These are phyloP conservation scores for Poeciliopsis turrubarensis DNA, from an alignment of 2,113 vertebrate species.

Conservation along the genomic window DNA sequence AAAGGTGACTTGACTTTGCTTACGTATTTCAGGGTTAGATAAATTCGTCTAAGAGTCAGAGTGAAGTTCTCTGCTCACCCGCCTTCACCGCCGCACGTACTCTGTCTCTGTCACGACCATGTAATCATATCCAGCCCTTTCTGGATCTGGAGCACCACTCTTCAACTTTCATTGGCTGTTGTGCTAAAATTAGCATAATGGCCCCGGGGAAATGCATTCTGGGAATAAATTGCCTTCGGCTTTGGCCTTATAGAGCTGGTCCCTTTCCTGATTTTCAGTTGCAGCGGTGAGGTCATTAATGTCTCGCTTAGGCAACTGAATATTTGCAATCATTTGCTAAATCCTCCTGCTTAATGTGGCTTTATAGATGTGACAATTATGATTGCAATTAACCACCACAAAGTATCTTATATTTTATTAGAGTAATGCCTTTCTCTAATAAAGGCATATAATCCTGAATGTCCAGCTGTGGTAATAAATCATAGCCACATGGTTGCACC, in stretches of 20 bases:
- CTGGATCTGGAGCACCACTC: constrained; percentile 64
- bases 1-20: background rate
- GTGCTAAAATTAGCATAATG: constrained; percentile 80
- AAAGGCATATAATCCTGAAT: background rate
- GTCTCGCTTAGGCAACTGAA: background rate
- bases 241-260: constrained; percentile 73
- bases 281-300: constrained; percentile 51
- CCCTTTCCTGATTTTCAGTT: constrained; percentile 43
- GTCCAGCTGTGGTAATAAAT: background rate
- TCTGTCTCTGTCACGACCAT: constrained; percentile 32
- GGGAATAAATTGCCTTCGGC: constrained; percentile 75
- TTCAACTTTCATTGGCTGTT: constrained; percentile 61
- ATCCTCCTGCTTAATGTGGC: background rate
- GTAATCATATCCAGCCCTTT: constrained; percentile 63
- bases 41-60: constrained; percentile 8
- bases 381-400: background rate
- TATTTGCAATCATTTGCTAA: background rate
- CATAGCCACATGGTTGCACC: background rate
- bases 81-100: constrained; percentile 50
- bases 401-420: background rate
- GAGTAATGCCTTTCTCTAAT: background rate
- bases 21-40: background rate
- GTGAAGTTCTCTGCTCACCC: constrained; percentile 30
- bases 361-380: background rate
- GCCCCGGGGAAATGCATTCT: constrained; percentile 82